Base-by-base conservation (phyloP, 2,888 invertebrate species). In the Epinotia nisella region DNA sequence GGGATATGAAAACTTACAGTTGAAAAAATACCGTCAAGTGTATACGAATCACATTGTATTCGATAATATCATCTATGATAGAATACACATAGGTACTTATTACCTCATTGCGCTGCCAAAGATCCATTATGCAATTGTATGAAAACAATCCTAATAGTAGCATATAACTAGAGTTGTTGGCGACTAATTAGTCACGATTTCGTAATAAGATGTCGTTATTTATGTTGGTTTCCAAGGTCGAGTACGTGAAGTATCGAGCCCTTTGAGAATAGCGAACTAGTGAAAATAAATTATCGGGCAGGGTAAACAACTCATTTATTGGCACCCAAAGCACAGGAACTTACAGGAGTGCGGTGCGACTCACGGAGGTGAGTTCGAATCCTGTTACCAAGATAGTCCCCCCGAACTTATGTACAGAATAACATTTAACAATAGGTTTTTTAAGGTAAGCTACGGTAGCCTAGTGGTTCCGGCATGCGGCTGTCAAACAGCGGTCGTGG, bases 171-270 rank as follows among this genome's bases (percentile, higher is more conserved):
- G 39, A 24, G 35, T 60, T 19, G 51, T 58, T 49, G 45, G 41
- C 60, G 60, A 69, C 29, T 58, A 41, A 74, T 74, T 74, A 71
- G 71, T 71, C 74, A 71, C 67, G 59, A 24, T 67, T 45, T 67
- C 58, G 55, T 61, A 62, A 67, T 74, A 56, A 58, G 59, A n/a
- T 24, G 21, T 24, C 21, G 67, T 68, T 71, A 67, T 74, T 71
- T 71, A 62, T n/a, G 45, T 60, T 39, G 4, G 24, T 9, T 71
- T 29, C 24, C 71, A 72, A 66, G 71, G 61, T 61, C 58, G 60
- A 39, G 39, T 41, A 53, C 65, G 13, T 49, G 56, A 39, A 41
- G 65, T 59, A 53, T 41, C 17, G 45, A 49, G 21, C 56, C 56
- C 21, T 70, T 58, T 49, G 35, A 70, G 49, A 62, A 70, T 49